Percentiles rank a stretch among this genome's conserved stretches.
Conservation (phyloP, 2,888 invertebrate species). For the Theodoxus fluviatilis region DNA sequence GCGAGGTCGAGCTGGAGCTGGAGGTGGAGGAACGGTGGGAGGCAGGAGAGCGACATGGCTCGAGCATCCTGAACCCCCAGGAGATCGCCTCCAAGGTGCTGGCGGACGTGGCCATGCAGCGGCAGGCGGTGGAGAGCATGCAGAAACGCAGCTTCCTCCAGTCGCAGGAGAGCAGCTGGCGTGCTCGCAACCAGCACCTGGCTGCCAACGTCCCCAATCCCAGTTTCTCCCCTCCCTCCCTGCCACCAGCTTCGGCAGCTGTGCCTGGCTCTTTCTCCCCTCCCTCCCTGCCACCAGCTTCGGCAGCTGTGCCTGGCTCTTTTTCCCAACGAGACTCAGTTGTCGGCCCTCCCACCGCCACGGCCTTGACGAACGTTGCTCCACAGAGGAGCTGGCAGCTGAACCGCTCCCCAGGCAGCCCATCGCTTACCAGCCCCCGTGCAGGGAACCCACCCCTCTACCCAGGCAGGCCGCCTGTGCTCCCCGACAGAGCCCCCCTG, state of each 20-base stretch:
- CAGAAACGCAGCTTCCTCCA: constrained; percentile 47
- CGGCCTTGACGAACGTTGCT: too few species aligned
- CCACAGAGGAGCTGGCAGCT: too few species aligned
- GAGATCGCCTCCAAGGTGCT: constrained; percentile 54
- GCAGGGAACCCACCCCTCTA: not conserved
- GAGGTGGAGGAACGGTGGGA: constrained; percentile 17
- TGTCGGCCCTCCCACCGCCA: too few species aligned
- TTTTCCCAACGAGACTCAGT: too few species aligned
- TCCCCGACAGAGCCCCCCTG: not conserved
- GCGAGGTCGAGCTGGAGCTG: constrained; percentile 24
- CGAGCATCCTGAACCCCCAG: constrained; percentile 35
- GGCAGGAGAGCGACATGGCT: not conserved
- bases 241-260: not conserved
- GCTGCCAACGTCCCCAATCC: not conserved
- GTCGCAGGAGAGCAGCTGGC: constrained; percentile 39
- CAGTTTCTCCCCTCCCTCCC: not conserved
- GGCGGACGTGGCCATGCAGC: constrained; percentile 50
- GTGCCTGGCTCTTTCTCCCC: not conserved
- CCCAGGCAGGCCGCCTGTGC: not conserved
- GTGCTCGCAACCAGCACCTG: not conserved
- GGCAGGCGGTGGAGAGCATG: constrained; percentile 48
- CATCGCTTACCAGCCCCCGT: constrained; percentile 19
- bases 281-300: not conserved
- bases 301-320: not conserved
- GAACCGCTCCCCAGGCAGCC: constrained; percentile 19